Evolutionary conservation across 1,140 invertebrate genomes (phyloP), one percentile per base, ranked within the genome.

Genomic region (Zophobas morio): DNA sequence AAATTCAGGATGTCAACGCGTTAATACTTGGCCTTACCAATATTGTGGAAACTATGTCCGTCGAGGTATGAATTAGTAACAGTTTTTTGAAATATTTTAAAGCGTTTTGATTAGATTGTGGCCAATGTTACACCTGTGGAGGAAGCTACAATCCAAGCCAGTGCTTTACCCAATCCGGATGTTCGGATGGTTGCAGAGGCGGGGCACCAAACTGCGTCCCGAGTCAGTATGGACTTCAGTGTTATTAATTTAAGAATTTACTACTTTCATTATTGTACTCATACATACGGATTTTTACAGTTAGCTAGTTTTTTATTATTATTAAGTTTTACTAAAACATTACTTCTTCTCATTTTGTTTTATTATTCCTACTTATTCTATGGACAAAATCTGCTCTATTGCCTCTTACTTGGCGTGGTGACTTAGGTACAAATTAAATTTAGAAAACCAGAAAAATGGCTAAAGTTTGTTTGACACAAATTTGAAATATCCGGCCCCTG

Each of bases 21-120:
- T 66, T 32, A 8, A 33, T 42, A 42, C 3, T 42, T 66, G 39
- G 37, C 60, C 60, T 47, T 66, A 66, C 20, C 37, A 37, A 20
- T 66, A 66, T 42, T 66, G 60, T 42, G 60, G 60, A n/a, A 66
- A 66, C 33, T 66, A 66, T 32, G 36, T 37, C 1, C 60, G 60
- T 4, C n/a, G 60, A 66, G 39, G 60, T 66, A 42, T 20, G 35
- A 2, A 39, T 56, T 51, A 56, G 35, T 56, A 3, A 34, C 35
- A 46, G 54, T 60, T 60, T 39, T 1, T 35, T 39, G 42, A 46
- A 46, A 46, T 46, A 46, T 60, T 5, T 20, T 20, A 20, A 20
- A 20, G 20, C 20, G 20, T 20, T 20, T 20, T 20, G 20, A 20
- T 0, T 20, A 66, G 60, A 66, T 42, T 66, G 60, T 42, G 33